phyloP scores from a whole-genome alignment of 2,797 vertebrate genomes.

The Neopelma chrysocephalum region DNA sequence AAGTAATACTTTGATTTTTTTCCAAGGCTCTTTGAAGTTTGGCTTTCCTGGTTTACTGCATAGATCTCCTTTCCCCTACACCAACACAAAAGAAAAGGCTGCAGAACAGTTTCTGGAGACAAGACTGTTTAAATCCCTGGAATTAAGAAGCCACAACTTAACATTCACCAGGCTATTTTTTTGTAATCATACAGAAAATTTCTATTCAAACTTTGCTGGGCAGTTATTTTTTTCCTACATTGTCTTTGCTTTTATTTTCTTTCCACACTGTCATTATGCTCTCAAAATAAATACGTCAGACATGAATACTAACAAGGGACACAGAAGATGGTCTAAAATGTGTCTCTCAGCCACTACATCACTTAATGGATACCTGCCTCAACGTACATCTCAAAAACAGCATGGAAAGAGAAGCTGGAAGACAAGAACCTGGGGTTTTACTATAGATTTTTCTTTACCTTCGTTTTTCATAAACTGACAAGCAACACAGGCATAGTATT shows the following conservation, averaged over 20 bases:
- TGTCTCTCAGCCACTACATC: not conserved
- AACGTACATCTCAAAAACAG: not conserved
- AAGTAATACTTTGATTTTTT: not conserved
- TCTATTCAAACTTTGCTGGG: slow-evolving; percentile 16
- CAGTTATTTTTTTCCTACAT: not conserved
- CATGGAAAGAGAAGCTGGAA: not conserved
- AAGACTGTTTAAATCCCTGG: not conserved
- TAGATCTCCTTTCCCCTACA: not conserved
- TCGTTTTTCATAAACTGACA: not conserved
- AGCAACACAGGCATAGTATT: not conserved
- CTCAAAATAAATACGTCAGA: slow-evolving; percentile 28
- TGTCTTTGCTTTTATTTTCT: not conserved
- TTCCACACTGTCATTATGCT: slow-evolving; percentile 5
- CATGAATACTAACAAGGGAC: slow-evolving; percentile 27
- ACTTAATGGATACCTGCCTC: not conserved
- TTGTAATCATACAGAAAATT: not conserved
- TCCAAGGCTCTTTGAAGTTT: slow-evolving; percentile 26
- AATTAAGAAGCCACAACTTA: slow-evolving; percentile 21
- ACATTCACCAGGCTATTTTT: not conserved
- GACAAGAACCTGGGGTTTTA: not conserved
- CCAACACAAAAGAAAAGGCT: slow-evolving; percentile 9
- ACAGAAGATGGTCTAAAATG: slow-evolving; percentile 11
- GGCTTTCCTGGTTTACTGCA: not conserved
- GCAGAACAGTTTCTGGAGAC: not conserved
- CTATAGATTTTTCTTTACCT: not conserved